Evolutionary conservation across 2,113 vertebrate genomes (phyloP).

Genomic region (Alouatta palliata): DNA sequence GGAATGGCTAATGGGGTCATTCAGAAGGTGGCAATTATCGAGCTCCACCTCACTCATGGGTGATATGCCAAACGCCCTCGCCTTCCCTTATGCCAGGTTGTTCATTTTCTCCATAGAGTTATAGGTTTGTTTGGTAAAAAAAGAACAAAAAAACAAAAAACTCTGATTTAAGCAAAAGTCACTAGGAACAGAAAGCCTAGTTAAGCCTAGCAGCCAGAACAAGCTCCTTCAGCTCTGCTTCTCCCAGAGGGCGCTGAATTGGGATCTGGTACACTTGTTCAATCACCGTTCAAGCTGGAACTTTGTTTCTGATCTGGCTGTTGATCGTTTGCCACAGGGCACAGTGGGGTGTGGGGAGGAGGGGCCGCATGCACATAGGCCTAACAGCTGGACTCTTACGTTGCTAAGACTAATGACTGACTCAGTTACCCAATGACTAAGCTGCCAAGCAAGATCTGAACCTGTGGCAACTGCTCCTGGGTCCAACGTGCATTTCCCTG

Average conservation of each 20-base stretch:
- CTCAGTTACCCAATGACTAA: not conserved
- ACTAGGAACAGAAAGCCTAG: not conserved
- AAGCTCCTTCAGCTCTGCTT: not conserved
- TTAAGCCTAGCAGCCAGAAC: not conserved
- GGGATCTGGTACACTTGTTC: not conserved
- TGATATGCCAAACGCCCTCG: not conserved
- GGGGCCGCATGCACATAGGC: fast-evolving
- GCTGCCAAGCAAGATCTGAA: not conserved
- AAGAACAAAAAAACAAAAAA: not conserved
- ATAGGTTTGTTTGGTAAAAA: not conserved
- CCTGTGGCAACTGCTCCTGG: not conserved
- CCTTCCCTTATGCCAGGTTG: not conserved
- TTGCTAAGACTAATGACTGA: not conserved
- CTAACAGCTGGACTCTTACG: not conserved
- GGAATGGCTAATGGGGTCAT: not conserved
- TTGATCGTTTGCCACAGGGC: conserved; percentile 13
- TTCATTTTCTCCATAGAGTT: not conserved
- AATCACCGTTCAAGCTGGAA: not conserved
- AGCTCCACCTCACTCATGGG: not conserved
- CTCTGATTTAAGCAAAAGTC: conserved; percentile 38
- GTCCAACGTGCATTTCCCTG: not conserved
- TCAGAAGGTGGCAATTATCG: not conserved
- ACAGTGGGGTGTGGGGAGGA: not conserved
- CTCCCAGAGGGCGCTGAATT: not conserved
- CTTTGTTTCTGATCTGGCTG: conserved; percentile 10